phyloP scores from a whole-genome alignment of 2,113 vertebrate species.

The Tragelaphus imberbis region DNA sequence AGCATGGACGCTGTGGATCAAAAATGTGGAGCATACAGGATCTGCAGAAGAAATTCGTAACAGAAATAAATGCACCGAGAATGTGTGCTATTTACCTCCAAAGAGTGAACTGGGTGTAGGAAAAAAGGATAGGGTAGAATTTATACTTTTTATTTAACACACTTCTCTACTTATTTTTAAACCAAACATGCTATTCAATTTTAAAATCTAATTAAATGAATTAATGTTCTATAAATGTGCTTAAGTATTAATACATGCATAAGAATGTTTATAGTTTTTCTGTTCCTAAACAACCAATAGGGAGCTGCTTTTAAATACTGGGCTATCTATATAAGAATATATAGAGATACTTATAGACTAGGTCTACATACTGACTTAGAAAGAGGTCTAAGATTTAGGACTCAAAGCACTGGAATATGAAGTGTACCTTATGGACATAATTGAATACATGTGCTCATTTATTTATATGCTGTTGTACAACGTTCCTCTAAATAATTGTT shows the following conservation, averaged over 20 bases:
- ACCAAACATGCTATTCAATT: background rate
- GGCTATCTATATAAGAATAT: background rate
- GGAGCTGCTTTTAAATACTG: background rate
- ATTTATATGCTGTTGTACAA: background rate
- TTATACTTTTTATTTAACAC: background rate
- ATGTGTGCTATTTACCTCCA: background rate
- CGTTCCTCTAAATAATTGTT: background rate
- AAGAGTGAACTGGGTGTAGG: background rate
- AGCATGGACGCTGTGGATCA: background rate
- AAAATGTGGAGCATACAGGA: background rate
- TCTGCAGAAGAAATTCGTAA: background rate
- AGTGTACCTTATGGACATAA: background rate
- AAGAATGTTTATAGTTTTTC: background rate
- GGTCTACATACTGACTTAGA: background rate
- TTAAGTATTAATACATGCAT: background rate
- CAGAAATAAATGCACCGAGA: background rate
- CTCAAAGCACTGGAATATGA: background rate
- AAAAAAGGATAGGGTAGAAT: background rate
- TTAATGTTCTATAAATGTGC: background rate
- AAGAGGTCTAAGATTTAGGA: background rate
- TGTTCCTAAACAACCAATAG: background rate
- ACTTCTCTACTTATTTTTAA: background rate
- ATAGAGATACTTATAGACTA: background rate
- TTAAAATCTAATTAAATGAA: slow-evolving; percentile 32
- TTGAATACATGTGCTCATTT: background rate